A percentile compares a stretch with the other conserved stretches of the same genome.
phyloP scores from a whole-genome alignment of 1,140 invertebrate genomes.

The Mesaphorura yosii region DNA sequence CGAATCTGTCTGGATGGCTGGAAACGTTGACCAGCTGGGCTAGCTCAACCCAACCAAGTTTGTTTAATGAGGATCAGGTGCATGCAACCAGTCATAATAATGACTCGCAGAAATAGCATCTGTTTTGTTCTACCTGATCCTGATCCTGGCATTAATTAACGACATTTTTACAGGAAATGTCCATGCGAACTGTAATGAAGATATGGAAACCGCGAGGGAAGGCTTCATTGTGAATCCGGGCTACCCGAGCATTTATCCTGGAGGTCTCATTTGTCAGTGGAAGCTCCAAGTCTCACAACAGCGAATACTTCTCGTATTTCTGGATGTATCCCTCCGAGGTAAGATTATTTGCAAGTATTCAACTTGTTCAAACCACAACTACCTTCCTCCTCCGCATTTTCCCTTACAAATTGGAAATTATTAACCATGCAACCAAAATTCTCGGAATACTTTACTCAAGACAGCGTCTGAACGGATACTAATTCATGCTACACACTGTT shows the following conservation, averaged over 20 bases:
- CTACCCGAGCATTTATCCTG: constrained; percentile 27
- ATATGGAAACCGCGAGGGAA: constrained; percentile 22
- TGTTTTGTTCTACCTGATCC: not conserved
- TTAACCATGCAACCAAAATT: not conserved
- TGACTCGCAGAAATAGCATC: too few species aligned
- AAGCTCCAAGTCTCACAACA: constrained; percentile 27
- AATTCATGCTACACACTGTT: too few species aligned
- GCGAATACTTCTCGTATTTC: constrained; percentile 24
- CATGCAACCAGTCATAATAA: too few species aligned
- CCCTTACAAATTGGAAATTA: not conserved
- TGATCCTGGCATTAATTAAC: not conserved
- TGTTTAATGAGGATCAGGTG: too few species aligned
- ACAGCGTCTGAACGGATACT: too few species aligned
- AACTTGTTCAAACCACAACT: not conserved
- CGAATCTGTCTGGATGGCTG: too few species aligned
- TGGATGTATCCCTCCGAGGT: constrained; percentile 29
- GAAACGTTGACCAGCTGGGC: too few species aligned
- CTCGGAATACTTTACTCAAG: too few species aligned
- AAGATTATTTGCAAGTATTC: constrained; percentile 1
- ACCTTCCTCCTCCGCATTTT: not conserved
- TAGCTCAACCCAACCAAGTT: too few species aligned
- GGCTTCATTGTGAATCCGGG: constrained; percentile 27
- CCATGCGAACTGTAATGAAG: constrained; percentile 26
- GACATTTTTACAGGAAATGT: constrained; percentile 26
- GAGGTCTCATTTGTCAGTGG: constrained; percentile 29